phyloP scores from a whole-genome alignment of 1,140 invertebrate genomes.

The Procambarus clarkii region DNA sequence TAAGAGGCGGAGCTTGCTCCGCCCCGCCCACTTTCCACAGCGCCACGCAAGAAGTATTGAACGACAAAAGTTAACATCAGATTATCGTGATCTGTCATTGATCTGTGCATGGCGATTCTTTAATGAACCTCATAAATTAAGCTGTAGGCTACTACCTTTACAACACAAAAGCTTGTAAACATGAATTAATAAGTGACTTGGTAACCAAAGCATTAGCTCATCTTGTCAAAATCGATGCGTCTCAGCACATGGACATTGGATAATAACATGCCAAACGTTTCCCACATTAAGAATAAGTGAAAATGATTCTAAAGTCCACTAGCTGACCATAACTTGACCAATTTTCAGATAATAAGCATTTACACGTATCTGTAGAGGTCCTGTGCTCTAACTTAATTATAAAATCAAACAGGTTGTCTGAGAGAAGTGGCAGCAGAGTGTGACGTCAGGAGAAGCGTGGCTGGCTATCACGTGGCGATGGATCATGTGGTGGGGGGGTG shows the following conservation, averaged over 20 bases:
- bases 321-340: too few relatives aligned
- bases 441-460: constrained; percentile 66
- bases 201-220: constrained; percentile 17
- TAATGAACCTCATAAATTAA: background rate
- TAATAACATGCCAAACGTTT: constrained; percentile 67
- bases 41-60: constrained; percentile 69
- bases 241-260: constrained; percentile 66
- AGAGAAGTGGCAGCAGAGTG: constrained; percentile 44
- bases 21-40: constrained; percentile 50
- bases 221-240: constrained; percentile 67
- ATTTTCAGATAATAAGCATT: background rate
- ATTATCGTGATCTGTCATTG: constrained; percentile 26
- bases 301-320: too few relatives aligned
- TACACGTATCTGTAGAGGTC: background rate
- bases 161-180: background rate
- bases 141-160: background rate
- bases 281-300: background rate
- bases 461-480: constrained; percentile 62
- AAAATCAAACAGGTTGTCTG: constrained; percentile 67
- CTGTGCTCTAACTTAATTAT: background rate
- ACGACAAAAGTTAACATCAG: constrained; percentile 55
- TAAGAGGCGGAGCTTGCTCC: constrained; percentile 46
- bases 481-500: constrained; percentile 46
- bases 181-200: background rate
- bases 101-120: background rate